Conservation (phyloP, 1,140 invertebrate genomes). For the Halyomorpha halys region DNA sequence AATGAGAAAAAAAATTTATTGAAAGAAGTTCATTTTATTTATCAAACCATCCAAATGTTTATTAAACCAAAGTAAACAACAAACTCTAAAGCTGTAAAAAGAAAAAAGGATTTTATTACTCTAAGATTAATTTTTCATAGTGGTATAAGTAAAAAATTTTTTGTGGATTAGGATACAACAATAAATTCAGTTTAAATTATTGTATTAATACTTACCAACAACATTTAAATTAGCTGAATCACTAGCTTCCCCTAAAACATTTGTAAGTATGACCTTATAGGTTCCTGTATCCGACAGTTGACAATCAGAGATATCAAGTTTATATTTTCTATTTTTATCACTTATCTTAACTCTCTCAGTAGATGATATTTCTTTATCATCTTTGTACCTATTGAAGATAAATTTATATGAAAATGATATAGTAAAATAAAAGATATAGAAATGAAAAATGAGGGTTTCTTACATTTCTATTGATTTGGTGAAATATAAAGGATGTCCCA, state of each 20-base stretch:
- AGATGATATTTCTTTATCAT: conserved; percentile 51
- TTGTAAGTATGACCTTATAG: conserved; percentile 64
- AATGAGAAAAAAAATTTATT: no score
- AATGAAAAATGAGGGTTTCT: no score
- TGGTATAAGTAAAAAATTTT: no score
- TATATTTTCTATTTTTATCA: conserved; percentile 60
- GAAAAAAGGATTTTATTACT: no score
- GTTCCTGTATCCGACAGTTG: conserved; percentile 61
- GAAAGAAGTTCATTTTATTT: no score
- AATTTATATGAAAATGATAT: conserved; percentile 7
- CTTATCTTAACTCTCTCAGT: conserved; percentile 50
- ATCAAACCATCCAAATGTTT: no score
- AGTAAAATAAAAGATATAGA: background rate
- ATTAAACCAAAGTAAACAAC: no score
- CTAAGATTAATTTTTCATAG: no score
- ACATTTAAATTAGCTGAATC: conserved; percentile 58
- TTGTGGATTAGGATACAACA: no score
- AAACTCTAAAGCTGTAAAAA: no score
- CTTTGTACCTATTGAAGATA: conserved; percentile 39
- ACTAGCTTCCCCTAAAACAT: conserved; percentile 60
- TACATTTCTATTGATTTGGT: background rate
- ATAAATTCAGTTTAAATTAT: no score
- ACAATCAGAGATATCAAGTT: conserved; percentile 52
- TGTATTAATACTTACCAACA: conserved; percentile 44
- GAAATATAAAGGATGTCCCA: no score